Conservation (phyloP, 2,888 invertebrate genomes). For the Oxytorus armatus region DNA sequence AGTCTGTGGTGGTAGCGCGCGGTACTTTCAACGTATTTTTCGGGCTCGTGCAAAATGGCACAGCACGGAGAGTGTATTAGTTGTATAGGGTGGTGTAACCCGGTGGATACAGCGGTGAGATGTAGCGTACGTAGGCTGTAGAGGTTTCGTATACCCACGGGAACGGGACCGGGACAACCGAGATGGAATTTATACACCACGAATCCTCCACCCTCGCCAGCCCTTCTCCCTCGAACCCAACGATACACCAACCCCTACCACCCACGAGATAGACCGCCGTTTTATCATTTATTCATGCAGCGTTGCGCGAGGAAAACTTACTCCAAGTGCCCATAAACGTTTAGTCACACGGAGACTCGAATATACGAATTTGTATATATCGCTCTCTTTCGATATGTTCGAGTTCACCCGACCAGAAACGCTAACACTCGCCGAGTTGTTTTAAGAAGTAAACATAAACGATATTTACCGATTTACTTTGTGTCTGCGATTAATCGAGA, state of each 20-base stretch:
- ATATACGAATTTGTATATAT: slow-evolving; percentile 26
- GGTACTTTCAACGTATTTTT: slow-evolving; percentile 49
- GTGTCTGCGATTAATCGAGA: too few relatives aligned
- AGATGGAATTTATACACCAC: slow-evolving; percentile 81
- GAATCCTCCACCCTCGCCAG: slow-evolving; percentile 71
- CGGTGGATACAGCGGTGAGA: neutral
- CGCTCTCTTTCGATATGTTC: too few relatives aligned
- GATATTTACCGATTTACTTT: too few relatives aligned
- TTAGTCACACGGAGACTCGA: slow-evolving; percentile 76
- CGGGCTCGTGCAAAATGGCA: neutral
- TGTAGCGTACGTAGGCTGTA: neutral
- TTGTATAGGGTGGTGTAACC: neutral
- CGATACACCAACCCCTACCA: slow-evolving; percentile 77
- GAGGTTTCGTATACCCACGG: slow-evolving; percentile 77
- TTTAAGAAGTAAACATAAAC: too few relatives aligned
- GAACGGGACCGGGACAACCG: slow-evolving; percentile 81
- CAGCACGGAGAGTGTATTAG: neutral
- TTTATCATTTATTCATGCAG: slow-evolving; percentile 83
- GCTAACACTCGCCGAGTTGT: too few relatives aligned
- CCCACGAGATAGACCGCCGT: slow-evolving; percentile 68
- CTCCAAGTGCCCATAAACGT: slow-evolving; percentile 83
- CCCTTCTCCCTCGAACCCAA: too few relatives aligned
- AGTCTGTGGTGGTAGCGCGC: neutral
- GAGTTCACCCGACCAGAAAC: too few relatives aligned
- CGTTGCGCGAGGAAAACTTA: slow-evolving; percentile 82